Evolutionary conservation across 2,888 invertebrate species (phyloP).

Genomic region (Idaea dimidiata): DNA sequence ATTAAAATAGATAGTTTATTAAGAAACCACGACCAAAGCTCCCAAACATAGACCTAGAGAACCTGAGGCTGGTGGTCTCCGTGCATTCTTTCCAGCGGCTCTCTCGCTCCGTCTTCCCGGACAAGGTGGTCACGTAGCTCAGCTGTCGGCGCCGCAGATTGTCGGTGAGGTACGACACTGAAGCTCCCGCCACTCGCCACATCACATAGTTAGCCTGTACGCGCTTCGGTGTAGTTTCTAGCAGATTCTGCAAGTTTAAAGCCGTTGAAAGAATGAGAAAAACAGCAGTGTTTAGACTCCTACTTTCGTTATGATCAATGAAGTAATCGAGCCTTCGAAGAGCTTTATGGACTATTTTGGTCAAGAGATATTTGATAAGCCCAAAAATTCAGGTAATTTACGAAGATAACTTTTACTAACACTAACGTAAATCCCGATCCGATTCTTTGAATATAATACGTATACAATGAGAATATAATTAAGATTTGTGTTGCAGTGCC

Average conservation of each 20-base stretch:
- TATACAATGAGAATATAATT: too few relatives aligned
- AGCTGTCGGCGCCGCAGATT: slow-evolving; percentile 88
- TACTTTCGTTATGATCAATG: too few relatives aligned
- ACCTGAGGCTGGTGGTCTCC: slow-evolving; percentile 89
- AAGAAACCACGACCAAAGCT: neutral
- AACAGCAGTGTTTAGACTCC: neutral
- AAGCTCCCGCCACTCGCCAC: slow-evolving; percentile 93
- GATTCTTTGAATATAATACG: too few relatives aligned
- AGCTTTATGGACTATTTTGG: too few relatives aligned
- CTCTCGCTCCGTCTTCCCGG: slow-evolving; percentile 91
- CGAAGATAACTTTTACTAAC: too few relatives aligned
- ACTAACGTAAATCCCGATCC: too few relatives aligned
- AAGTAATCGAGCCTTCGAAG: too few relatives aligned
- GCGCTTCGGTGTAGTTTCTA: slow-evolving; percentile 78
- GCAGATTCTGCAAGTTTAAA: slow-evolving; percentile 46
- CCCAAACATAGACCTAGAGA: slow-evolving; percentile 14
- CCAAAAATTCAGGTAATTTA: too few relatives aligned
- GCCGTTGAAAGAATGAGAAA: neutral
- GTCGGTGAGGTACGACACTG: slow-evolving; percentile 90
- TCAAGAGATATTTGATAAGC: too few relatives aligned
- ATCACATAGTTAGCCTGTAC: slow-evolving; percentile 92
- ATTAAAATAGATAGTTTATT: too few relatives aligned
- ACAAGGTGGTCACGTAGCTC: slow-evolving; percentile 89
- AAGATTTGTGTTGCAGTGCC: too few relatives aligned
- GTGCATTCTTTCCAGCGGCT: slow-evolving; percentile 96